Percentiles rank a stretch among this genome's conserved stretches.
Evolutionary conservation across 2,888 invertebrate species (phyloP).

Genomic region (Tenthredo scrophulariae): DNA sequence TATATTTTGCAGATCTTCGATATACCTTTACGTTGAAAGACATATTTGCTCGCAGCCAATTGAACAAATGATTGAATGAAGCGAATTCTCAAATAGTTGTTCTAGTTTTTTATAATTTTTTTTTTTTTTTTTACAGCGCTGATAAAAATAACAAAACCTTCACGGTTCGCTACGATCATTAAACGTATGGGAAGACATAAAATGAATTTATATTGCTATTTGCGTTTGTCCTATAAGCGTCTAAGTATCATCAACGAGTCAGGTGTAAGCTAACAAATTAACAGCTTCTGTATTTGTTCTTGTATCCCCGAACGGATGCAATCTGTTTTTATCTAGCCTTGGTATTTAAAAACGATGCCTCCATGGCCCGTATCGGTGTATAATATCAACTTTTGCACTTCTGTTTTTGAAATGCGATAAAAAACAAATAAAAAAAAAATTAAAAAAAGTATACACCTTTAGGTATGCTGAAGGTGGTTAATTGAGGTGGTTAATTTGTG

Average conservation of each 20-base stretch:
- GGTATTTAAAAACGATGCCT: conserved; percentile 14
- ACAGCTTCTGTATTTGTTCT: neutral
- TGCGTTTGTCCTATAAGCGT: neutral
- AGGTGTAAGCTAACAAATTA: conserved; percentile 11
- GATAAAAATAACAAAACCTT: neutral
- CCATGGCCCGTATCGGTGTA: neutral
- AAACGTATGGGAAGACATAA: neutral
- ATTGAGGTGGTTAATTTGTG: neutral
- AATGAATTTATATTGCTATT: conserved; percentile 2
- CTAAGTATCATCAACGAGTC: neutral
- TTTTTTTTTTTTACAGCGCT: too few species aligned
- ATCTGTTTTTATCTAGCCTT: conserved; percentile 23
- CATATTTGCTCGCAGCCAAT: neutral
- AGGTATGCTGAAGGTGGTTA: neutral
- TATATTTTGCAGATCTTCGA: neutral
- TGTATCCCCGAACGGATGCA: neutral
- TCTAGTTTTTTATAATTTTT: neutral
- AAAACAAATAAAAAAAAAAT: neutral
- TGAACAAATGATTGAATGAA: neutral
- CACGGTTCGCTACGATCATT: neutral
- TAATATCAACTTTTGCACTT: conserved; percentile 1
- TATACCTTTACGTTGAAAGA: neutral
- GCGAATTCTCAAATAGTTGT: neutral
- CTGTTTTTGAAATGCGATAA: neutral
- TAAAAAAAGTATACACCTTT: neutral